These are phyloP conservation scores for Epinephelus fuscoguttatus DNA, from an alignment of 2,113 vertebrate species.

Conservation along the genomic window DNA sequence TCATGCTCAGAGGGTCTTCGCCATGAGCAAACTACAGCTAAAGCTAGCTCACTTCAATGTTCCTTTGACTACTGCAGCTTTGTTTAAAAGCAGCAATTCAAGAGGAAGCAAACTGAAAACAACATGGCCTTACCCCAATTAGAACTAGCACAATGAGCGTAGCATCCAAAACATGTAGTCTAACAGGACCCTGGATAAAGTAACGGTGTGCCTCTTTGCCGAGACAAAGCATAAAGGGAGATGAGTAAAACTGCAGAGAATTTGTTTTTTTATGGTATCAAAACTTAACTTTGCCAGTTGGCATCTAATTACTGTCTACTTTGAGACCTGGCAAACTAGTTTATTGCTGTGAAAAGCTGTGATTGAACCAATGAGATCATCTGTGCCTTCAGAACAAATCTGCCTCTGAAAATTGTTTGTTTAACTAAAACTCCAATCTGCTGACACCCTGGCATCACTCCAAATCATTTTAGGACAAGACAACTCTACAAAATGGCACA, in stretches of 20 bases:
- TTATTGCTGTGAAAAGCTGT: background rate
- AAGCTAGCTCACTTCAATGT: too few species aligned
- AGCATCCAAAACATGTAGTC: background rate
- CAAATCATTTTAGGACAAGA: conserved; percentile 6
- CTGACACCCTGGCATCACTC: background rate
- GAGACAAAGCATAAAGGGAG: background rate
- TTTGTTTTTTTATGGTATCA: background rate
- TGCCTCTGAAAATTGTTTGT: conserved; percentile 1
- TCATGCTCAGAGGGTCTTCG: too few species aligned
- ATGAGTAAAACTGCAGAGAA: too few species aligned
- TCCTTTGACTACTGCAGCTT: too few species aligned
- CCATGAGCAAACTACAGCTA: too few species aligned
- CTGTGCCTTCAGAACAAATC: conserved; percentile 5
- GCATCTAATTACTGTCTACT: background rate
- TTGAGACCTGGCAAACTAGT: background rate
- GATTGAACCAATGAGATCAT: conserved; percentile 10
- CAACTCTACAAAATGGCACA: background rate
- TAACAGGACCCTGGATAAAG: too few species aligned
- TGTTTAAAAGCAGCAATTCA: too few species aligned
- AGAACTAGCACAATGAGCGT: background rate
- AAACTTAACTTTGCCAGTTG: background rate
- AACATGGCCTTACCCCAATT: background rate
- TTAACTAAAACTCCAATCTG: background rate
- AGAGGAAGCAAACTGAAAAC: too few species aligned
- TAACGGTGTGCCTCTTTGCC: too few species aligned